Evolutionary conservation across 2,888 invertebrate genomes (phyloP).

Genomic region (Bursaphelenchus okinawaensis): DNA sequence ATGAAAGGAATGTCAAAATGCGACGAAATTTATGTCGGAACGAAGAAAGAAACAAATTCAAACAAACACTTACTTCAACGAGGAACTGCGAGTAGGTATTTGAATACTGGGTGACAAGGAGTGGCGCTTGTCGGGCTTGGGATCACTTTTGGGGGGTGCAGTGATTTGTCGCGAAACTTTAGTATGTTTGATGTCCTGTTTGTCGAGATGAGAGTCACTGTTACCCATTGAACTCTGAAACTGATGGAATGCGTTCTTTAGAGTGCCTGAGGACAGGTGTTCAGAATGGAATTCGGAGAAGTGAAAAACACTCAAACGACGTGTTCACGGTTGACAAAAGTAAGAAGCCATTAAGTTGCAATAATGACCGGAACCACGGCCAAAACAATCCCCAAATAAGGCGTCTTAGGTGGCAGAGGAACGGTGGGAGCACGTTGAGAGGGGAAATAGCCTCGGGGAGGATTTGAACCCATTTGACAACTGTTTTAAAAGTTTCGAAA

Average conservation of each 20-base stretch:
- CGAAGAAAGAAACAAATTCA: no score
- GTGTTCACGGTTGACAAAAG: background rate
- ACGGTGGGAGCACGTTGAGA: background rate
- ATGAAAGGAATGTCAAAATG: no score
- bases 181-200: constrained; percentile 1
- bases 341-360: background rate
- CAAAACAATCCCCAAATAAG: background rate
- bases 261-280: background rate
- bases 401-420: no score
- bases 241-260: background rate
- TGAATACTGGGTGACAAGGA: constrained; percentile 1
- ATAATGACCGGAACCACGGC: background rate
- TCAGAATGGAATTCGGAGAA: background rate
- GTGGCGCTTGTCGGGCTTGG: background rate
- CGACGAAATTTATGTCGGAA: no score
- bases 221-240: constrained; percentile 11
- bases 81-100: background rate
- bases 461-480: no score
- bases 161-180: constrained; percentile 6
- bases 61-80: background rate
- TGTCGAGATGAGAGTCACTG: constrained; percentile 5
- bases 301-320: background rate
- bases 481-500: no score
- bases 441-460: no score
- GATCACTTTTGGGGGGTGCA: background rate